Base-by-base conservation (phyloP, 2,888 invertebrate genomes). In the Chymomyza caudatula region DNA sequence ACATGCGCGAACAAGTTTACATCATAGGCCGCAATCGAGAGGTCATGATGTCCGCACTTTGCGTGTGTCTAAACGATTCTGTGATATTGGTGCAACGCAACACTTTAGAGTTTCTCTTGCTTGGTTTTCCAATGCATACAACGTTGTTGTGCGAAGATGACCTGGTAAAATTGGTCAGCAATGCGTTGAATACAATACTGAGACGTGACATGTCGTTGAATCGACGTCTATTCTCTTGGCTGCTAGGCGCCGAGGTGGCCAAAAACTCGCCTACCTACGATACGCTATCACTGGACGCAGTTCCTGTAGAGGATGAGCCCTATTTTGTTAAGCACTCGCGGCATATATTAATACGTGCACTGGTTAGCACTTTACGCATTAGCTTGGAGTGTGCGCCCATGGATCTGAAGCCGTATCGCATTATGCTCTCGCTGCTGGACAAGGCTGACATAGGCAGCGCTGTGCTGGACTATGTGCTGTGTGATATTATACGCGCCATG, bases 171-270 rank as follows among this genome's bases (percentile, higher is more conserved):
- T 90, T 96, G 69, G 93, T 95, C 5, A 94, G 94, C 22, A 94
- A 95, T 63, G 94, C 94, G 23, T 90, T 97, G 59, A 92, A 93
- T 47, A 94, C 94, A 4, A 94, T 97, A 71, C 90, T 97, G 56
- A 91, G 97, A 51, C 91, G 97, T 68, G 97, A 97, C 88, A 97
- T 97, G 95, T 97, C 96, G 25, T 92, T 97, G 13, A 97, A 97
- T 89, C 92, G 95, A 74, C 92, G 97, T 37, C 91, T 97, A 29
- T 96, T 95, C 89, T 94, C 95, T 0, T 97, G 97, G 97, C 91
- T 97, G 22, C 90, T 96, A 75, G 96, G 95, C 49, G 92, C 93
- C 5, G 95, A 95, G 88, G 92, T 93, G 29, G 76, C 86, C 42
- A 93, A 93, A 76, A 92, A 92, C 25, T 87, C 88, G 1, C 88